phyloP scores from a whole-genome alignment of 2,113 vertebrate species.

The Pyxicephalus adspersus region DNA sequence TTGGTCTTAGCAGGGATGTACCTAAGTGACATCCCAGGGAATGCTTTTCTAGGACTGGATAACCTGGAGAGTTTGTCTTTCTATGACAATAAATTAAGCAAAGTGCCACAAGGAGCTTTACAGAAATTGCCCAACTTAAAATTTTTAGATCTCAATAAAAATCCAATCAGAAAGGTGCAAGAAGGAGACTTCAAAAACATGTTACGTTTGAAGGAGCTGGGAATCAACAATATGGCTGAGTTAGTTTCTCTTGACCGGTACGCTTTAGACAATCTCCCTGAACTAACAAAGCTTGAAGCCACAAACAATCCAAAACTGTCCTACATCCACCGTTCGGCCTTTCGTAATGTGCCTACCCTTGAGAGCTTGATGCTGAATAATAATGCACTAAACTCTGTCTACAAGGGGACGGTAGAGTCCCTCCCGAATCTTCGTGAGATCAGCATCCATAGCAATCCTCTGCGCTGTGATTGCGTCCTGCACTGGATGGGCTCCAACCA shows the following conservation, averaged over 20 bases:
- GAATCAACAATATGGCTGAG: slow-evolving; percentile 97
- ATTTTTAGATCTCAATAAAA: slow-evolving; percentile 98
- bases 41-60: slow-evolving; percentile 94
- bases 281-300: slow-evolving; percentile 94
- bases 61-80: slow-evolving; percentile 97
- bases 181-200: slow-evolving; percentile 96
- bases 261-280: slow-evolving; percentile 92
- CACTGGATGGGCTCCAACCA: slow-evolving; percentile 94
- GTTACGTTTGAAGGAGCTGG: slow-evolving; percentile 92
- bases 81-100: slow-evolving; percentile 91
- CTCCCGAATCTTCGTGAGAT: slow-evolving; percentile 94
- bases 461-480: slow-evolving; percentile 93
- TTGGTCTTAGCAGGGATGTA: slow-evolving; percentile 97
- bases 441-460: slow-evolving; percentile 93
- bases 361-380: slow-evolving; percentile 98
- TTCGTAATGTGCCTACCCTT: slow-evolving; percentile 90
- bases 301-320: slow-evolving; percentile 97
- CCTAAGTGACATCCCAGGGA: slow-evolving; percentile 91
- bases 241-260: slow-evolving; percentile 89
- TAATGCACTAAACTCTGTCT: slow-evolving; percentile 91
- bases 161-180: slow-evolving; percentile 92
- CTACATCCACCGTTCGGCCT: slow-evolving; percentile 87
- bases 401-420: slow-evolving; percentile 87
- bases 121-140: slow-evolving; percentile 95
- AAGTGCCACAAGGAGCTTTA: slow-evolving; percentile 90